Conservation (phyloP, 2,888 invertebrate genomes). For the Oscheius sp. region DNA sequence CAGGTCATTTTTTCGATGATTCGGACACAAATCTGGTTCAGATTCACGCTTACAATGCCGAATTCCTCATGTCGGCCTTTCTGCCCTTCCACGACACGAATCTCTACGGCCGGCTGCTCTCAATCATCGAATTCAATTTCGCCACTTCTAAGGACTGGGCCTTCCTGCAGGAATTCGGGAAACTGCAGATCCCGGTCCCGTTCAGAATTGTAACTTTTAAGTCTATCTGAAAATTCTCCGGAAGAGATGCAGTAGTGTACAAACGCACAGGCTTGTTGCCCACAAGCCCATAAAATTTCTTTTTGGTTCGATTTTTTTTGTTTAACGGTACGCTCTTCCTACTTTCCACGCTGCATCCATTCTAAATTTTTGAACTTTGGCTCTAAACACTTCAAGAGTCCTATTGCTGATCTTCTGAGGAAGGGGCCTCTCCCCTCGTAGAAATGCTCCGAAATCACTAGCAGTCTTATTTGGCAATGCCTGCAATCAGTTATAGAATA, state of each 20-base stretch:
- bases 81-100: conserved; percentile 93
- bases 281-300: too few relatives aligned
- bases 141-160: conserved; percentile 74
- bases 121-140: conserved; percentile 80
- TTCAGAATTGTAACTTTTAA: conserved; percentile 46
- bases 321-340: neutral
- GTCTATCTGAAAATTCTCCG: neutral
- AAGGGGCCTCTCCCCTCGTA: too few relatives aligned
- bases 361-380: neutral
- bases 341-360: neutral
- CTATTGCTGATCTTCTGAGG: too few relatives aligned
- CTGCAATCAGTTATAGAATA: neutral
- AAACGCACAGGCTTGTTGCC: too few relatives aligned
- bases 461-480: too few relatives aligned
- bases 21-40: conserved; percentile 77
- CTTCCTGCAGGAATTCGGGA: conserved; percentile 70
- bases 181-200: conserved; percentile 59
- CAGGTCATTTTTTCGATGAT: conserved; percentile 47
- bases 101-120: conserved; percentile 85
- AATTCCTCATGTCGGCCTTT: conserved; percentile 84
- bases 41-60: conserved; percentile 88
- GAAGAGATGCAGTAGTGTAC: too few relatives aligned
- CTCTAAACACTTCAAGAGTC: too few relatives aligned
- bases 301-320: neutral
- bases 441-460: too few relatives aligned